Base-by-base conservation (phyloP, 2,113 vertebrate genomes). In the Suncus etruscus region DNA sequence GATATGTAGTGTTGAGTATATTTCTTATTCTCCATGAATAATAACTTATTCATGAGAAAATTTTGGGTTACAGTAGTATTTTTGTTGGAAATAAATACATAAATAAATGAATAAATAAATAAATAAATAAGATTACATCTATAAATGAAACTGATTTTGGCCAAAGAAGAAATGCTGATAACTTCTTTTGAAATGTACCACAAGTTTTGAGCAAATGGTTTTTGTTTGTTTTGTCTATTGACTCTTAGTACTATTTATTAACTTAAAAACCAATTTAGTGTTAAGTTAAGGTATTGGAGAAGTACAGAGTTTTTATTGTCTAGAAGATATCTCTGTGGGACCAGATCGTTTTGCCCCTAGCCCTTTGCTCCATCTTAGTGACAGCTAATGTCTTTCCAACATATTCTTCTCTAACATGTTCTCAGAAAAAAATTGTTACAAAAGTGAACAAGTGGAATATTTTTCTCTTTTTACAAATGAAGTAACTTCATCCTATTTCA, bases 1-100 rank as follows among this genome's bases (percentile, higher is more conserved):
- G 31, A 1, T 58, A 2, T 80, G 20, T 25, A 39, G 6, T 74
- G 1, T 51, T 82, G n/a, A 18, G 66, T 32, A 74, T 50, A 22
- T 68, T 72, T 83, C 48, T 89, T 79, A 75, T 87, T 79, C 74
- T 87, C 47, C 48, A 6, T 47, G 45, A 54, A 25, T 50, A 80
- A 4, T 65, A 24, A 79, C 54, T 78, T 83, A 61, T 18, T 58
- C 54, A 20, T 66, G 50, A 47, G 10, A 20, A 72, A 83, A 86
- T 51, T 75, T 27, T 47, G 29, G 75, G 68, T 90, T 92, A 45
- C 29, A 20, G 70, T 70, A 86, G 20, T 65, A 45, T 16, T 29
- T 74, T 88, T 9, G 1, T 69, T 83, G 65, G 51, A 51, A 95
- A 94, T 47, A 75, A 83, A 11, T 32, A 63, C 66, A 31, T 20